Conservation (phyloP, 2,888 invertebrate species). For the Cantharis nigra region DNA sequence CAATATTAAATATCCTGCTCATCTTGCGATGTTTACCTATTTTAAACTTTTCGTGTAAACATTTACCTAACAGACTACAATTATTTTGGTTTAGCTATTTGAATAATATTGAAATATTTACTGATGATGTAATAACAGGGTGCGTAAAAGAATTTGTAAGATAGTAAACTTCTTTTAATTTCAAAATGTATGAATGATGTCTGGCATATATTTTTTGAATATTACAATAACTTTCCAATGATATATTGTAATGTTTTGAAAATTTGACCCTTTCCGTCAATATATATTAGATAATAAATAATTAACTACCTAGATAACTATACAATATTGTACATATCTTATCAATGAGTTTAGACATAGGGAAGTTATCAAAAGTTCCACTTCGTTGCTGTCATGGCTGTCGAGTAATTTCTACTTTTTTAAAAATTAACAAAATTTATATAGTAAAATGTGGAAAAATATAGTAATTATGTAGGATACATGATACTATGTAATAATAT, state of each 20-base stretch:
- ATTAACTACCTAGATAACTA: not conserved
- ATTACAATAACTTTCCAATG: not conserved
- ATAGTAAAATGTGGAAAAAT: too few species aligned
- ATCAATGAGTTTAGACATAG: not conserved
- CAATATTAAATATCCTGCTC: not conserved
- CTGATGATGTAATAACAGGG: not conserved
- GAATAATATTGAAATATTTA: not conserved
- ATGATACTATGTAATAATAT: not conserved
- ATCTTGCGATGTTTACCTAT: not conserved
- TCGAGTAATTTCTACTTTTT: not conserved
- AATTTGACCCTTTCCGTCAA: too few species aligned
- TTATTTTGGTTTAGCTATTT: not conserved
- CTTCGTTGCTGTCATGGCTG: too few species aligned
- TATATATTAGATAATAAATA: too few species aligned
- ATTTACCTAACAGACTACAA: not conserved
- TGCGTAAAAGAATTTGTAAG: not conserved
- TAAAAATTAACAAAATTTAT: not conserved
- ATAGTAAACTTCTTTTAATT: not conserved
- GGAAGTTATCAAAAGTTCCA: too few species aligned
- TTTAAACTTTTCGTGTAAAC: not conserved
- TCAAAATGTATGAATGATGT: not conserved
- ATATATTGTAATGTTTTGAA: too few species aligned
- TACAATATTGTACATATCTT: not conserved
- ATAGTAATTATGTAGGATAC: too few species aligned
- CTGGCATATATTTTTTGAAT: not conserved